Percentiles rank a stretch among this genome's conserved stretches.
Conservation (phyloP, 2,888 invertebrate genomes). For the Nemotelus nigrinus region DNA sequence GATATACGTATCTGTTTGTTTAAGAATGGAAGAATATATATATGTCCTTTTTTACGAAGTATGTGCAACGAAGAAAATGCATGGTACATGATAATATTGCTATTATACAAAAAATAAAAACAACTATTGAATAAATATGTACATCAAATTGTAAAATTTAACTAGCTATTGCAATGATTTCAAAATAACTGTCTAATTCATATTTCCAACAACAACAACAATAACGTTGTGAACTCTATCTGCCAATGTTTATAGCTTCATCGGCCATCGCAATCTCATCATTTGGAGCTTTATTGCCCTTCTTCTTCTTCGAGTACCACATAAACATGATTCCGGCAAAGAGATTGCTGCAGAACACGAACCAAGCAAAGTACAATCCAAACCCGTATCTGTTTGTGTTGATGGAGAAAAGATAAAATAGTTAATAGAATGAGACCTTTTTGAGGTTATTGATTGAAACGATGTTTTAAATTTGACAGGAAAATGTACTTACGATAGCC, state of each 20-base stretch:
- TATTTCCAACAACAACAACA: background rate
- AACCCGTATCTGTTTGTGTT: conserved; percentile 70
- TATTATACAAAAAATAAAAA: background rate
- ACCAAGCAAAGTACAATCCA: conserved; percentile 80
- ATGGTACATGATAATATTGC: background rate
- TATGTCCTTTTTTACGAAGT: too few relatives aligned
- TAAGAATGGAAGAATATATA: too few relatives aligned
- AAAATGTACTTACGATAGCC: conserved; percentile 68
- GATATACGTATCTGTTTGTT: too few relatives aligned
- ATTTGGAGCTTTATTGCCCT: conserved; percentile 83
- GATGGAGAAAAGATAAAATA: conserved; percentile 23
- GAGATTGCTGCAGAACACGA: conserved; percentile 77
- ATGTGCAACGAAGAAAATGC: too few relatives aligned
- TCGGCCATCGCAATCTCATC: conserved; percentile 86
- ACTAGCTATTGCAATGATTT: conserved; percentile 18
- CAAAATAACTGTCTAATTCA: background rate
- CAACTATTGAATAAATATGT: conserved; percentile 17
- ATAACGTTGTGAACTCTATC: conserved; percentile 60
- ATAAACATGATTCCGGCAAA: conserved; percentile 78
- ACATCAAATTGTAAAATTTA: conserved; percentile 20
- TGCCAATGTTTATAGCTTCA: conserved; percentile 82
- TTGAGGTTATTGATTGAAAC: background rate
- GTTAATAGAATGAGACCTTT: background rate
- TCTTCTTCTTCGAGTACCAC: conserved; percentile 84
- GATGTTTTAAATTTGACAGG: background rate